Conservation (phyloP, 2,888 invertebrate genomes). For the Candidula unifasciata region DNA sequence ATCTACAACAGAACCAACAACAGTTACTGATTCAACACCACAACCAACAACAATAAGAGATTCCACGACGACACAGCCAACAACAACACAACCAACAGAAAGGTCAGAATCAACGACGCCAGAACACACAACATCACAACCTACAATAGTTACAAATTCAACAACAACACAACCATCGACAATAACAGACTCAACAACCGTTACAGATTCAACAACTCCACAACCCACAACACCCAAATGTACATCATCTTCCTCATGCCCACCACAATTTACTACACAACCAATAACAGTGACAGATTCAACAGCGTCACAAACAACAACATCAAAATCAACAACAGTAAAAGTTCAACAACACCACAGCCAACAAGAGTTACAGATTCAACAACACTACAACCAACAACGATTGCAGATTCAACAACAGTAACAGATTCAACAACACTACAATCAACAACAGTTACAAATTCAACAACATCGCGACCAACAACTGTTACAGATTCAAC, state of each 20-base stretch:
- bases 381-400: background rate
- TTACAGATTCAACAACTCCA: background rate
- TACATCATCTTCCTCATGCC: background rate
- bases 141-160: background rate
- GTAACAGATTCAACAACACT: background rate
- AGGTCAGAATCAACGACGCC: background rate
- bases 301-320: background rate
- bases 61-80: background rate
- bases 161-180: background rate
- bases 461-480: background rate
- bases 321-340: background rate
- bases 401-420: background rate
- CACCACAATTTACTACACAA: background rate
- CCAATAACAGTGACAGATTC: background rate
- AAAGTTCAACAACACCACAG: background rate
- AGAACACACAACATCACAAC: background rate
- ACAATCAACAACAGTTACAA: background rate
- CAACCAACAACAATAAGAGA: slow-evolving; percentile 8
- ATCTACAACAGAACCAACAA: too few relatives aligned
- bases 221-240: background rate
- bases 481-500: background rate
- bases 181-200: too few relatives aligned
- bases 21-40: background rate
- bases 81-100: background rate
- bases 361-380: background rate